Evolutionary conservation across 2,113 vertebrate species (phyloP).

Genomic region (Psephotus haematonotus): DNA sequence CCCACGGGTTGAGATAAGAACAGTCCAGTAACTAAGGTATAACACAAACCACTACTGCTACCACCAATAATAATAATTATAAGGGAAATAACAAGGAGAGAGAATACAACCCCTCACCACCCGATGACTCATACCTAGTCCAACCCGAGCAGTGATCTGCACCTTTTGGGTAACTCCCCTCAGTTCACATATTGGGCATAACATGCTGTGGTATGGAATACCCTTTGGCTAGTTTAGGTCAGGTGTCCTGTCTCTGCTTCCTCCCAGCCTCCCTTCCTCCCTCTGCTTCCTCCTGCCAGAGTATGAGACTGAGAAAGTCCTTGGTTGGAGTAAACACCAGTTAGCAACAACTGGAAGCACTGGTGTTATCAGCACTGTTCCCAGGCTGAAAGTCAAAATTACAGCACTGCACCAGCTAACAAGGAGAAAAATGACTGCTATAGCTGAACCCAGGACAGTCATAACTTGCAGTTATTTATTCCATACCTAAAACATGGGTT

Average conservation of each 20-base stretch:
- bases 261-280: background rate
- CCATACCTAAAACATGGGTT: background rate
- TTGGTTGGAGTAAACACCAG: background rate
- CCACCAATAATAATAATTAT: background rate
- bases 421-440: background rate
- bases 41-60: background rate
- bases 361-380: background rate
- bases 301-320: background rate
- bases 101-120: too few relatives aligned
- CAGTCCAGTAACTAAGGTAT: background rate
- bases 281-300: background rate
- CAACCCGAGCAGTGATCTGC: fast-evolving
- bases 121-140: too few relatives aligned
- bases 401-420: background rate
- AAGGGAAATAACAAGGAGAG: too few relatives aligned
- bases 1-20: background rate
- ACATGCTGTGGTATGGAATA: background rate
- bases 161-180: too few relatives aligned
- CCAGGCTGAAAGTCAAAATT: background rate
- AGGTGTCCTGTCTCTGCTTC: background rate
- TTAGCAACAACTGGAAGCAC: background rate
- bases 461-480: background rate
- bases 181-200: too few relatives aligned
- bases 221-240: background rate
- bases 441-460: background rate